A percentile compares a stretch with the other conserved stretches of the same genome.
These are phyloP conservation scores for Empidonax alnorum DNA, from an alignment of 2,113 vertebrate species.

Conservation along the genomic window DNA sequence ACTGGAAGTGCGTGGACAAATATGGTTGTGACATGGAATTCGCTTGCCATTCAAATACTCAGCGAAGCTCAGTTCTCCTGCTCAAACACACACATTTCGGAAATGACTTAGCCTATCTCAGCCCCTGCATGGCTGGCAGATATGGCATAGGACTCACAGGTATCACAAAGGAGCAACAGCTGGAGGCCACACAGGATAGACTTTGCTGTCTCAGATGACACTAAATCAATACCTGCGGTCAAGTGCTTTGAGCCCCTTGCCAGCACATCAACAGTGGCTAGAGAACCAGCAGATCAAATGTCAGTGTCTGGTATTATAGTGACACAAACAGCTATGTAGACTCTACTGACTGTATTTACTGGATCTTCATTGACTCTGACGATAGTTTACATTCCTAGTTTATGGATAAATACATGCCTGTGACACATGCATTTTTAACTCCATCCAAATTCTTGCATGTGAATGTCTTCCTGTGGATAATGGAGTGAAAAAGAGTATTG, in stretches of 20 bases:
- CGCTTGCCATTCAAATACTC: neutral
- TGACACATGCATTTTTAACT: accelerated
- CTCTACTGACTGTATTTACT: neutral
- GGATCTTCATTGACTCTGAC: neutral
- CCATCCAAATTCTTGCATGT: neutral
- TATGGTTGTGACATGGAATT: neutral
- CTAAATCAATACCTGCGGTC: neutral
- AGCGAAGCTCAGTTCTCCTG: neutral
- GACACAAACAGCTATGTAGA: neutral
- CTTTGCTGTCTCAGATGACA: neutral
- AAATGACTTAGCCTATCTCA: neutral
- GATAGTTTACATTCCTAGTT: neutral
- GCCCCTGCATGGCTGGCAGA: neutral
- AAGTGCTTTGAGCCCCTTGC: neutral
- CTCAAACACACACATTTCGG: neutral
- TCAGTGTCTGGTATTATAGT: neutral
- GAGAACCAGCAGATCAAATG: neutral
- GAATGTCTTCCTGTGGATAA: neutral
- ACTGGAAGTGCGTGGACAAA: neutral
- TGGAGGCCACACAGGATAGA: neutral
- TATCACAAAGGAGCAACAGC: neutral
- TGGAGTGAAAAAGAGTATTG: neutral
- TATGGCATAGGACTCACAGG: neutral
- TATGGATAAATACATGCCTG: neutral
- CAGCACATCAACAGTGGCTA: neutral